Base-by-base conservation (phyloP, 2,797 vertebrate species). In the Luscinia luscinia region DNA sequence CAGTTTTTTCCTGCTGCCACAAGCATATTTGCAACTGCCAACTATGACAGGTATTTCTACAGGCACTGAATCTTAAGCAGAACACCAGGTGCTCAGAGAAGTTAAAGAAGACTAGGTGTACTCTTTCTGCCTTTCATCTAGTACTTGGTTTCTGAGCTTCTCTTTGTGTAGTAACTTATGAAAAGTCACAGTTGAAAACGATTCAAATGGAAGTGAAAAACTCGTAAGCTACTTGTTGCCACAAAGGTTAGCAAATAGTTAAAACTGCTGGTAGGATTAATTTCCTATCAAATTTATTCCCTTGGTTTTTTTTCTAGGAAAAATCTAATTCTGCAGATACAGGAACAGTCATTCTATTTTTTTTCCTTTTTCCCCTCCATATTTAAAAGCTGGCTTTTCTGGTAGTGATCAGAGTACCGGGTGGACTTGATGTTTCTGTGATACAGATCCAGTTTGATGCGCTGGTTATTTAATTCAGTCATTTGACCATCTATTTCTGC, bases 1-100 rank as follows among this genome's bases (percentile, higher is more conserved):
- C 88, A 95, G 52, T 85, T 85, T 91, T 90, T 94, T 95, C 81
- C 78, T 93, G 92, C 93, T 96, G 68, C 81, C 68, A 89, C 92
- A 94, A 93, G 92, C 63, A 21, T 64, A 80, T 95, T 88, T 86
- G 28, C 79, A 93, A 68, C 86, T 94, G 90, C 94, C 92, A 87
- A 8, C 86, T 95, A 84, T 93, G 93, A 85, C 75, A 80, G 93
- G 79, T 94, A 89, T 95, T 94, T 94, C 84, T 90, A 43, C 78
- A 89, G 64, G 40, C 70, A 34, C 57, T 90, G 92, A 90, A 80
- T 95, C 46, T 77, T 90, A 95, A 95, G 63, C 77, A 89, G 95
- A 95, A 61, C 45, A 77, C 83, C 67, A 80, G 84, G 88, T 94
- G 61, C 75, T 94, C 3, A 1, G 30, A 69, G 46, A 82, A 87